Evolutionary conservation across 1,140 invertebrate species (phyloP), one percentile per base, ranked within the genome.

Genomic region (Helicoverpa armigera): DNA sequence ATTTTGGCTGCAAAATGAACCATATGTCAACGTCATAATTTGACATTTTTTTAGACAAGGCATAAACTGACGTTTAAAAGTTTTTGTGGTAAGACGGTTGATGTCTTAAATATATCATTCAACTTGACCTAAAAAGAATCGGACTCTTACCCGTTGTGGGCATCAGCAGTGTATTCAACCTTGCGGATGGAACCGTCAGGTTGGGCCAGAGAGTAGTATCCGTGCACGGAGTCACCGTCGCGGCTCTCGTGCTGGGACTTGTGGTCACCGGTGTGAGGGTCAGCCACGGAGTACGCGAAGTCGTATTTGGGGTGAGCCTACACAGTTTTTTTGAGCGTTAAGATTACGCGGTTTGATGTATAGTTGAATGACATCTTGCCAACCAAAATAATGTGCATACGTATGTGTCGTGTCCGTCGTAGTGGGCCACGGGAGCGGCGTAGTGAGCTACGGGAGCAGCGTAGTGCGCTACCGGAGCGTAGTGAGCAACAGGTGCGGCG

Each of bases 261-360:
- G 84, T 89, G 87, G 85, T 91, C 91, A 43, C 91, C 91, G 76
- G 91, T 91, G 87, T 92, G 89, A 0, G 92, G 88, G 87, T 96
- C 95, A 16, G 94, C 83, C 14, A 96, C 95, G 61, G 93, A 94
- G 89, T 96, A 96, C 1, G 91, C 88, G 87, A 92, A 96, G 85
- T 92, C 94, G 91, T 96, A 96, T 86, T 92, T 89, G 14, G 90
- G 90, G 80, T 95, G 82, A 83, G 82, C n/a, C 83, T 86, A 58
- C 4, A n/a, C 53, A 84, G 79, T 13, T 51, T 23, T 53, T 5
- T 43, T 5, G 5, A 43, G 5, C 35, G 35, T 43, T 43, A 43
- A 23, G 5, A 43, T 7, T 43, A 43, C 35, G 35, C 35, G 35
- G 10, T 61, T 14, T 43, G 23, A 23, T 23, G 9, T 7, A 43